Conservation (phyloP, 2,797 vertebrate genomes). For the Lophius americanus region DNA sequence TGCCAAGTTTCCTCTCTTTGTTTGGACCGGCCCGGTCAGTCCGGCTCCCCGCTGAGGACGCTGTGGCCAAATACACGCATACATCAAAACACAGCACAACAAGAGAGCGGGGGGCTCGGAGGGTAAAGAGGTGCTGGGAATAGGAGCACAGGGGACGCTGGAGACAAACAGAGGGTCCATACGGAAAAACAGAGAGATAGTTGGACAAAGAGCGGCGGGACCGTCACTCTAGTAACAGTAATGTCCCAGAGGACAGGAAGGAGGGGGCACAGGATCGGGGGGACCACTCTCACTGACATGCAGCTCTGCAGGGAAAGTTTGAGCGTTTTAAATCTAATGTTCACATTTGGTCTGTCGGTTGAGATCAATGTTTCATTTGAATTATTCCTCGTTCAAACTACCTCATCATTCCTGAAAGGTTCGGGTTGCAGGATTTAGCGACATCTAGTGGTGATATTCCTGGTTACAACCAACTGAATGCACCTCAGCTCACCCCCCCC, state of each 20-base stretch:
- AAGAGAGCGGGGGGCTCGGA: slow-evolving; percentile 56
- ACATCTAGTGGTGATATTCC: too few relatives aligned
- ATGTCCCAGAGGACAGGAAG: slow-evolving; percentile 4
- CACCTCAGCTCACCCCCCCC: too few relatives aligned
- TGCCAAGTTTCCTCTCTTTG: slow-evolving; percentile 86
- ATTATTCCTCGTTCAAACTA: too few relatives aligned
- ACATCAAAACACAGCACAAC: slow-evolving; percentile 71
- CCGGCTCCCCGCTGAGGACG: slow-evolving; percentile 72
- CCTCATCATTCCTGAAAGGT: too few relatives aligned
- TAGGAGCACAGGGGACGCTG: slow-evolving; percentile 37
- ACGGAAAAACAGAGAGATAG: slow-evolving; percentile 15
- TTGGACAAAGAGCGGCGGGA: slow-evolving; percentile 3
- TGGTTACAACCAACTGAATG: too few relatives aligned
- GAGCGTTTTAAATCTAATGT: too few relatives aligned
- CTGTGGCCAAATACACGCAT: slow-evolving; percentile 79
- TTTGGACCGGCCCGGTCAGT: slow-evolving; percentile 79
- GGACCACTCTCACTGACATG: slow-evolving; percentile 1
- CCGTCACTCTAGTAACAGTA: background rate
- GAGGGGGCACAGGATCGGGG: background rate
- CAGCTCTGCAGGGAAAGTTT: background rate
- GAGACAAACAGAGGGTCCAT: slow-evolving; percentile 22
- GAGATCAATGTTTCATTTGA: too few relatives aligned
- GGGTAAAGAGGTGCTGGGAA: slow-evolving; percentile 66
- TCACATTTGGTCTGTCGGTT: too few relatives aligned
- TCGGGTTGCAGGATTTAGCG: too few relatives aligned